Evolutionary conservation across 1,140 invertebrate genomes (phyloP), one percentile per base, ranked within the genome.

Genomic region (Physella acuta): DNA sequence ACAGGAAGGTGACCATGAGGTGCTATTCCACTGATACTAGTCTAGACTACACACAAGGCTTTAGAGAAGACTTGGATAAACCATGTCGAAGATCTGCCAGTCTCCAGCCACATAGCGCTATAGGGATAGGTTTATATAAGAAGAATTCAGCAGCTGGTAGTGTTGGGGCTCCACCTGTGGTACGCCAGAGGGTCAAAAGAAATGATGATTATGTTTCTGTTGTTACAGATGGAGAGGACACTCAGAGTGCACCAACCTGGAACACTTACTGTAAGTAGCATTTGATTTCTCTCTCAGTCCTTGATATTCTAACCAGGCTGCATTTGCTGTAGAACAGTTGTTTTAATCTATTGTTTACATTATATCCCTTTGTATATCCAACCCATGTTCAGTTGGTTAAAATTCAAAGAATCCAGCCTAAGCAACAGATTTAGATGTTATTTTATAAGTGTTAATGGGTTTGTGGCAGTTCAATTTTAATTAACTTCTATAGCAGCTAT

Each of bases 211-310:
- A 26, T 67, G n/a, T 26, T 67, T 11, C 16, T 67, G 24, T 67
- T 56, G 64, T 60, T 44, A 8, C 55, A 60, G 66, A 60, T 68
- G 66, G 66, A 17, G 56, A 68, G 28, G 55, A 59, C 33, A 68
- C 66, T 20, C 66, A 68, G 56, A 26, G 37, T 60, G 66, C 39
- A 31, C 66, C 66, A 16, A 68, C 66, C 20, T 68, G 66, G 66
- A 68, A 68, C 30, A 68, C 66, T 3, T 68, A 68, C 30, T 37
- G 66, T 68, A 24, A 68, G 66, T 68, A 64, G 5, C 36, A 8
- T 26, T 8, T 20, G 11, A 28, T 20, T 55, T 55, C n/a, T 16
- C 16, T 55, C 11, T 55, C 24, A 16, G 11, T 16, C 16, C 16
- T 16, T 8, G 24, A 8, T 28, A 16, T 20, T 16, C 8, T 16